phyloP scores from a whole-genome alignment of 2,113 vertebrate genomes.

The Mesocricetus auratus region DNA sequence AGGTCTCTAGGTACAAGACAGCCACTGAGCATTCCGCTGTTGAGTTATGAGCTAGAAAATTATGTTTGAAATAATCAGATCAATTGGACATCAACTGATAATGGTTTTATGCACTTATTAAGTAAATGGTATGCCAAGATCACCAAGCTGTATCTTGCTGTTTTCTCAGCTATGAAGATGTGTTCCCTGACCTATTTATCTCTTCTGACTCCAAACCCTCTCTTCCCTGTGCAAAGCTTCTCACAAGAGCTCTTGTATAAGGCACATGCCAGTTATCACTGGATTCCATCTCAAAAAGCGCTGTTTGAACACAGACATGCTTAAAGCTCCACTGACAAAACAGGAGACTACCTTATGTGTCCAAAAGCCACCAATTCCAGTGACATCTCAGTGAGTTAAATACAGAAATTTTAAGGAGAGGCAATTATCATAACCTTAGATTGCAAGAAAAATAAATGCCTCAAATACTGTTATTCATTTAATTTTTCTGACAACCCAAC shows the following conservation, averaged over 20 bases:
- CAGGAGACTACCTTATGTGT: conserved; percentile 60
- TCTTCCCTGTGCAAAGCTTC: conserved; percentile 34
- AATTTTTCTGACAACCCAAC: conserved; percentile 73
- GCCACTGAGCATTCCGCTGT: neutral
- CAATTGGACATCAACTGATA: neutral
- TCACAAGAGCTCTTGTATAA: neutral
- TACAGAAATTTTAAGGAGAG: conserved; percentile 80
- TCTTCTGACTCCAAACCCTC: neutral
- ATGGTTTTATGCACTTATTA: conserved; percentile 24
- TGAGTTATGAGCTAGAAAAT: neutral
- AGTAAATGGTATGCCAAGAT: conserved; percentile 6
- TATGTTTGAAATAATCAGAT: conserved; percentile 39
- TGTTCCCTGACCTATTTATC: neutral
- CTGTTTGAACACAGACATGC: conserved; percentile 66
- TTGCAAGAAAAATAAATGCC: conserved; percentile 84
- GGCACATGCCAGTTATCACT: conserved; percentile 1
- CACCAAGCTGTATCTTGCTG: neutral
- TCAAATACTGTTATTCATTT: conserved; percentile 84
- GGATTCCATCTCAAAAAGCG: conserved; percentile 48
- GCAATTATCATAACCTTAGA: conserved; percentile 84
- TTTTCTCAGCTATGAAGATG: neutral
- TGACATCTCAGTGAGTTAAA: conserved; percentile 74
- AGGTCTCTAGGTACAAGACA: neutral
- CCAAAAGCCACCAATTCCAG: conserved; percentile 66
- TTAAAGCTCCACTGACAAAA: conserved; percentile 70